A percentile compares a stretch with the other conserved stretches of the same genome.
These are phyloP conservation scores for Galleria mellonella DNA, from an alignment of 1,140 invertebrate genomes.

Conservation along the genomic window DNA sequence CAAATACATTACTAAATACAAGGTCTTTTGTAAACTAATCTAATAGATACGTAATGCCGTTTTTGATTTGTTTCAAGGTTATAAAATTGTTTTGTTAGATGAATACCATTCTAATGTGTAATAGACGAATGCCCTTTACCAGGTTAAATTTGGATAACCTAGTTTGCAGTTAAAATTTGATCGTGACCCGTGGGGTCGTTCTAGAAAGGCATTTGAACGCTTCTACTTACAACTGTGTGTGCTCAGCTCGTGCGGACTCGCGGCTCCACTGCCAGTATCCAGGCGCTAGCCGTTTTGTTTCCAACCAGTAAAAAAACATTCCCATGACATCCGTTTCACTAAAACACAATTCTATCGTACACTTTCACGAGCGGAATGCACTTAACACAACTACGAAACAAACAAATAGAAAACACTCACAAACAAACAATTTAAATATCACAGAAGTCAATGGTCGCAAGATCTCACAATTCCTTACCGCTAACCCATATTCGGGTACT, in stretches of 20 bases:
- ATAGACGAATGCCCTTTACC: too few relatives aligned
- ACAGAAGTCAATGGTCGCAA: conserved; percentile 29
- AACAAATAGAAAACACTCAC: conserved; percentile 51
- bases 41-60: too few relatives aligned
- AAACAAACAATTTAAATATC: conserved; percentile 28
- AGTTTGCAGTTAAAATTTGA: too few relatives aligned
- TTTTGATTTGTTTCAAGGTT: too few relatives aligned
- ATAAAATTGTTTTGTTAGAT: too few relatives aligned
- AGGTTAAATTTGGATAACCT: too few relatives aligned
- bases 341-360: conserved; percentile 51
- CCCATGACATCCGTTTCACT: conserved; percentile 39
- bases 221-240: conserved; percentile 27
- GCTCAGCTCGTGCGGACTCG: conserved; percentile 4
- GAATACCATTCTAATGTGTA: too few relatives aligned
- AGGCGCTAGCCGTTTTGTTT: conserved; percentile 12
- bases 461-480: conserved; percentile 28
- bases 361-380: conserved; percentile 69
- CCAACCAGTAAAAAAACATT: not conserved
- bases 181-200: conserved; percentile 9
- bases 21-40: too few relatives aligned
- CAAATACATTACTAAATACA: too few relatives aligned
- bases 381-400: conserved; percentile 53
- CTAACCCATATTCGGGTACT: conserved; percentile 67
- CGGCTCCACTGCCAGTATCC: conserved; percentile 4
- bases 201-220: conserved; percentile 12